Percentiles rank a stretch among this genome's conserved stretches.
Evolutionary conservation across 1,140 invertebrate species (phyloP).

Genomic region (Anoplophora glabripennis): DNA sequence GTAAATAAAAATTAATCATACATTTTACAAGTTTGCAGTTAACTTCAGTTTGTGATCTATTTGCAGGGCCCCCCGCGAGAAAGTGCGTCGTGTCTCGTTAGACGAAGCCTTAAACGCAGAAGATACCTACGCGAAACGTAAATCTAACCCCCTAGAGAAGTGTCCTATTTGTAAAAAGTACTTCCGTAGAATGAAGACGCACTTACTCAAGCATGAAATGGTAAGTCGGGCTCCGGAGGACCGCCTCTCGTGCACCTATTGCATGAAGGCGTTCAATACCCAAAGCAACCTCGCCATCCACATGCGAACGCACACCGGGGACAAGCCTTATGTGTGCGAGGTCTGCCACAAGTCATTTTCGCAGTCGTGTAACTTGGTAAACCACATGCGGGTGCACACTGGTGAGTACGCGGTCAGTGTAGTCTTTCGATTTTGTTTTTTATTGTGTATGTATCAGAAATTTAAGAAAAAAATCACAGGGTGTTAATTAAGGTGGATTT

Average conservation of each 20-base stretch:
- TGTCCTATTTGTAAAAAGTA: constrained; percentile 47
- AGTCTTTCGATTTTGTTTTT: no score
- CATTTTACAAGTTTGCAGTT: constrained; percentile 11
- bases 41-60: neutral
- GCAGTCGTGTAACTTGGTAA: constrained; percentile 56
- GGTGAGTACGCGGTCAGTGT: no score
- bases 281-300: constrained; percentile 43
- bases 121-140: constrained; percentile 39
- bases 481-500: no score
- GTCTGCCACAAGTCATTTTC: constrained; percentile 54
- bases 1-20: neutral
- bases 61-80: constrained; percentile 19
- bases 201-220: constrained; percentile 43
- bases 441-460: no score
- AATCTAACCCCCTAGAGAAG: constrained; percentile 43
- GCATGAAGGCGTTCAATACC: constrained; percentile 42
- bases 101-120: constrained; percentile 31
- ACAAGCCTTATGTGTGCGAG: constrained; percentile 57
- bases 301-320: constrained; percentile 52
- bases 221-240: constrained; percentile 27
- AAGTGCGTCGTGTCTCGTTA: constrained; percentile 36
- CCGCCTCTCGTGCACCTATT: constrained; percentile 39
- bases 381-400: constrained; percentile 57
- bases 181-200: constrained; percentile 44
- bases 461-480: no score